Percentiles rank a stretch among this genome's conserved stretches.
Evolutionary conservation across 2,797 vertebrate genomes (phyloP).

Genomic region (Lacerta bilineata): DNA sequence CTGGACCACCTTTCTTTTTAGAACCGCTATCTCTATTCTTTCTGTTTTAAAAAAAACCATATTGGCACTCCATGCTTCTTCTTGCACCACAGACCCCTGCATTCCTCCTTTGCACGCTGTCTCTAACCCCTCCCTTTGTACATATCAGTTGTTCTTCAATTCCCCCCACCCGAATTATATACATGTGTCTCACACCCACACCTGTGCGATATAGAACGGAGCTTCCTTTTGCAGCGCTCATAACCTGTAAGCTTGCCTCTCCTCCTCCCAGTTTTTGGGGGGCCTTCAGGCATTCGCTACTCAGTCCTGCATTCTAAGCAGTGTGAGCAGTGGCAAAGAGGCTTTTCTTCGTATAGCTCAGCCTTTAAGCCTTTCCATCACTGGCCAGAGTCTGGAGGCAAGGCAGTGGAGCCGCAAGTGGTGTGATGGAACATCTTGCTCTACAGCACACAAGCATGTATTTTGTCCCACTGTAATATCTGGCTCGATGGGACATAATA

Average conservation of each 20-base stretch:
- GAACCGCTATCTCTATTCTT: not conserved
- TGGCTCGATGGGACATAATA: not conserved
- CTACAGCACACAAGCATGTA: not conserved
- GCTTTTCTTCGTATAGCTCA: not conserved
- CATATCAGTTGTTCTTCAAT: not conserved
- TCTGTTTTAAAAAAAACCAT: not conserved
- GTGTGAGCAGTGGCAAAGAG: not conserved
- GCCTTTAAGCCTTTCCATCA: not conserved
- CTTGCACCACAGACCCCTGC: conserved; percentile 25
- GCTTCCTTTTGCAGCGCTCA: not conserved
- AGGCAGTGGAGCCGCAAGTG: no score
- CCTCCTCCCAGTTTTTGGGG: not conserved
- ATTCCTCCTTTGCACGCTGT: not conserved
- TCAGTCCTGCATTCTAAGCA: not conserved
- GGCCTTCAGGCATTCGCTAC: not conserved
- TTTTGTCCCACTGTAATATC: not conserved
- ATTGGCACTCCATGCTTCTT: not conserved
- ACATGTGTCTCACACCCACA: not conserved
- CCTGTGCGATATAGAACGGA: not conserved
- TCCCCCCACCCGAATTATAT: not conserved
- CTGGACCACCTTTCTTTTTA: conserved; percentile 15
- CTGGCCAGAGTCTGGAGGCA: not conserved
- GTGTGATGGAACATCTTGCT: not conserved
- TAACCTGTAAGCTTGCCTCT: not conserved
- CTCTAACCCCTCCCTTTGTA: not conserved